phyloP scores from a whole-genome alignment of 1,140 invertebrate genomes.

The Lepidurus couesii region DNA sequence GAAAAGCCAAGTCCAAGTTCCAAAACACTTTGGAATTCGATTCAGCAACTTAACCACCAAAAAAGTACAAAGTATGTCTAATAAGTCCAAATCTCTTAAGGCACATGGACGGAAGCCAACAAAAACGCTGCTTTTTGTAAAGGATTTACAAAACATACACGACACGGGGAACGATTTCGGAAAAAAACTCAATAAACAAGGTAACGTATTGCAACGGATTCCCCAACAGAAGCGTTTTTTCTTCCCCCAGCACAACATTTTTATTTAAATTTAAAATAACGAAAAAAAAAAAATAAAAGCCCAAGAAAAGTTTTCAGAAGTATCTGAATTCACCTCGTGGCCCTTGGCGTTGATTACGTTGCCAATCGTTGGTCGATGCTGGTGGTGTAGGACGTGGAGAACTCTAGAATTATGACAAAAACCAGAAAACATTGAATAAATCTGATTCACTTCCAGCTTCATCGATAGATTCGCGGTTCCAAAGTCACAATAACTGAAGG shows the following conservation, averaged over 20 bases:
- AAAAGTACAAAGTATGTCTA: too few relatives aligned
- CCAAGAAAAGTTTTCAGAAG: slow-evolving; percentile 54
- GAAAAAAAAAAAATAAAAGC: background rate
- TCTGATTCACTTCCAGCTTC: background rate
- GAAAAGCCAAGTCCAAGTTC: too few relatives aligned
- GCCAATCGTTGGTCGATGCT: slow-evolving; percentile 66
- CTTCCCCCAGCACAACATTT: background rate
- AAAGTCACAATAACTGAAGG: background rate
- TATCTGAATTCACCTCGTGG: slow-evolving; percentile 95
- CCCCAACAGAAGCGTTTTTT: background rate
- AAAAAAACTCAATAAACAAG: slow-evolving; percentile 41
- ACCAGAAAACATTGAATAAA: background rate
- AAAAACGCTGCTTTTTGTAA: background rate
- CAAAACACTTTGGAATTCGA: too few relatives aligned
- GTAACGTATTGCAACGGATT: background rate
- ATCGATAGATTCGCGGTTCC: too few relatives aligned
- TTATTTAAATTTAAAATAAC: background rate
- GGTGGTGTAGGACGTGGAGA: slow-evolving; percentile 44
- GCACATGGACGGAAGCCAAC: background rate
- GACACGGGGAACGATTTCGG: background rate
- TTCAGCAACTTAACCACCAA: too few relatives aligned
- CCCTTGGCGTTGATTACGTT: slow-evolving; percentile 77
- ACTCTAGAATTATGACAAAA: background rate
- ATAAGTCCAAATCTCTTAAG: too few relatives aligned
- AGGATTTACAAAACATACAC: background rate